Conservation (phyloP, 37 sponge, comb jelly and placozoan genomes). For the Geodia barretti region DNA sequence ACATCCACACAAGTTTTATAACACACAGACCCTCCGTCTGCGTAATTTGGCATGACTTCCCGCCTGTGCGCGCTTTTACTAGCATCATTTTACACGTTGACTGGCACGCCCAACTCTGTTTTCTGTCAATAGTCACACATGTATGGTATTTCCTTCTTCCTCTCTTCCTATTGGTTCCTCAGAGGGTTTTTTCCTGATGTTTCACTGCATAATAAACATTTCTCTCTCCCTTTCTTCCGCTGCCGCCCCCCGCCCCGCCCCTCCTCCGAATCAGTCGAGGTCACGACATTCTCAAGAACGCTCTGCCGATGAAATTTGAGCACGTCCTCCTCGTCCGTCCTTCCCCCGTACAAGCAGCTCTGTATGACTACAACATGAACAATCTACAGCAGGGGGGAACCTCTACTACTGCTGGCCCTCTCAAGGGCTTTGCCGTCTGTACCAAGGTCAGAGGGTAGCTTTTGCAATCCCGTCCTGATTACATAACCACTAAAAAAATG, state of each 20-base stretch:
- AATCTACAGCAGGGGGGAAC: constrained; percentile 19
- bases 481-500: too few species aligned
- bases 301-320: constrained; percentile 87
- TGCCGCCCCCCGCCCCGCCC: not conserved
- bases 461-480: too few species aligned
- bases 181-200: not conserved
- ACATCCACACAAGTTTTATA: too few species aligned
- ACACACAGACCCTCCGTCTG: too few species aligned
- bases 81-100: too few species aligned
- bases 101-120: too few species aligned
- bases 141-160: too few species aligned
- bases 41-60: too few species aligned
- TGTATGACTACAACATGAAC: constrained; percentile 61
- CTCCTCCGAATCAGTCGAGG: too few species aligned
- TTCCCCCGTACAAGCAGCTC: constrained; percentile 64
- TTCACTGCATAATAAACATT: too few species aligned
- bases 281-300: constrained; percentile 77
- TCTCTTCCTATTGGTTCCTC: not conserved
- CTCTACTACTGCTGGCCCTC: constrained; percentile 38
- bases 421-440: constrained; percentile 86
- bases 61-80: too few species aligned
- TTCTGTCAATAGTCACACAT: too few species aligned
- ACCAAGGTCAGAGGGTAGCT: constrained; percentile 67
- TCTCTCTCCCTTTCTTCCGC: not conserved
- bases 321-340: constrained; percentile 76